Evolutionary conservation across 2,113 vertebrate species (phyloP).

Genomic region (Leptocoma aspasia): DNA sequence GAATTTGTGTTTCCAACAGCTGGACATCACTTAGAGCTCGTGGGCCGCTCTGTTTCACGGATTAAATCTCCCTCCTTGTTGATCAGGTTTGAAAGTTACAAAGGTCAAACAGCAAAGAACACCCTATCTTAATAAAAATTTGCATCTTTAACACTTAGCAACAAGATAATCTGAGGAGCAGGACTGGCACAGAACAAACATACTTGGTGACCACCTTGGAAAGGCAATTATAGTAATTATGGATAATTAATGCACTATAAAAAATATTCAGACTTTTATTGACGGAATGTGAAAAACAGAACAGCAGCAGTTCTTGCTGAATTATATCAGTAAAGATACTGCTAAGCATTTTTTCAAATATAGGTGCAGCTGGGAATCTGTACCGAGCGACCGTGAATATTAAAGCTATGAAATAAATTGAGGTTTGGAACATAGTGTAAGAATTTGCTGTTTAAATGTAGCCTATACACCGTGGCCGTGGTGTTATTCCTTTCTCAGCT

Average conservation of each 20-base stretch:
- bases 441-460: not conserved
- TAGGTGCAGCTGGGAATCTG: not conserved
- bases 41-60: not conserved
- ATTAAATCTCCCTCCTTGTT: not conserved
- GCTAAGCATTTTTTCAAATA: not conserved
- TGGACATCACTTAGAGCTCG: not conserved
- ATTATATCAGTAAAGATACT: not conserved
- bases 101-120: not conserved
- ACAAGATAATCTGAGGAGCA: not conserved
- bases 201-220: not conserved
- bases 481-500: not conserved
- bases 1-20: not conserved
- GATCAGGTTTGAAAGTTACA: not conserved
- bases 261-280: not conserved
- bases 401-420: not conserved
- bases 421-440: not conserved
- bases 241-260: not conserved
- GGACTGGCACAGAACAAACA: not conserved
- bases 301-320: not conserved
- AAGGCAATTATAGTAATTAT: not conserved
- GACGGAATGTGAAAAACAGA: not conserved
- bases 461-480: not conserved
- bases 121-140: not conserved
- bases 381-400: no score
- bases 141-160: not conserved